These are phyloP conservation scores for Harlomillsia oculata DNA, from an alignment of 1,140 invertebrate genomes.

Conservation along the genomic window DNA sequence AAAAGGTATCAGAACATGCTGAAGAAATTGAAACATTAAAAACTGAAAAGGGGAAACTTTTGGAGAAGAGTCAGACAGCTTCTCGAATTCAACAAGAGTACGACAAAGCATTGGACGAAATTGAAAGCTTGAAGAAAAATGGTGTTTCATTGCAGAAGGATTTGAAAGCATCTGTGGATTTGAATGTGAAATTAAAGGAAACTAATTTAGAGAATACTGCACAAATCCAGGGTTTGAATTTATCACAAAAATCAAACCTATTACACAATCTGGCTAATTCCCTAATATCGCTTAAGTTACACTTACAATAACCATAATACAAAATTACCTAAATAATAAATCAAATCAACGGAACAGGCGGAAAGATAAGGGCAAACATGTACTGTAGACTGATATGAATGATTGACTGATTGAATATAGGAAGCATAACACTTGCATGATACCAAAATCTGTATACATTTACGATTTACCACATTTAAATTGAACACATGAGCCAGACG, in stretches of 20 bases:
- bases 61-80: conserved; percentile 22
- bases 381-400: too few species aligned
- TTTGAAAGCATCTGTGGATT: conserved; percentile 24
- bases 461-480: too few species aligned
- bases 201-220: conserved; percentile 4
- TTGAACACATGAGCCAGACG: too few species aligned
- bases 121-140: conserved; percentile 27
- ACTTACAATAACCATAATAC: conserved; percentile 5
- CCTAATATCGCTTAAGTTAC: too few species aligned
- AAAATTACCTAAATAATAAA: too few species aligned
- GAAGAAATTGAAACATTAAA: conserved; percentile 26
- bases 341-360: too few species aligned
- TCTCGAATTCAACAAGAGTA: conserved; percentile 33
- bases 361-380: too few species aligned
- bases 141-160: conserved; percentile 29
- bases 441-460: too few species aligned
- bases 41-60: conserved; percentile 15
- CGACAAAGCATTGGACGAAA: conserved; percentile 34
- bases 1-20: conserved; percentile 20
- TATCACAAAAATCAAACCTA: conserved; percentile 22
- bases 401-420: too few species aligned
- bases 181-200: conserved; percentile 27
- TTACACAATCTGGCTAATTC: conserved; percentile 4
- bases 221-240: conserved; percentile 19
- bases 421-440: too few species aligned